Evolutionary conservation across 2,888 invertebrate genomes (phyloP), one percentile per base, ranked within the genome.

Genomic region (Stegana nigrithorax): DNA sequence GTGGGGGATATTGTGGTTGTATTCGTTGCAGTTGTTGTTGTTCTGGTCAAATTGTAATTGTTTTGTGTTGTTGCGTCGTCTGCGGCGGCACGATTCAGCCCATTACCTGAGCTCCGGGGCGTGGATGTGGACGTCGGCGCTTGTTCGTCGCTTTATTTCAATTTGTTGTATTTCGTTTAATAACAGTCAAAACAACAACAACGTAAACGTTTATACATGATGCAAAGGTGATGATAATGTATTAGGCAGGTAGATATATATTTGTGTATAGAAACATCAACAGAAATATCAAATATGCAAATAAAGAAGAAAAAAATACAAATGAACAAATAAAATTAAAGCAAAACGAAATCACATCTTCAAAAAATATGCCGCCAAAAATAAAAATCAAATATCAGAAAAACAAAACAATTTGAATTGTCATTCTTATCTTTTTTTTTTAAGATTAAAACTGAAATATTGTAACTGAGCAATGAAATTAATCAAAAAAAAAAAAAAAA

Each of bases 101-200:
- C 74, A 69, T 69, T 71, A 70, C 71, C 76, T 45, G 77, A 73
- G 70, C 78, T 80, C 67, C 81, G 73, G 63, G 81, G 76, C 67
- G 75, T 75, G 51, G 78, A 80, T 78, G 75, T 61, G 65, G 64
- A 67, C 55, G 72, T 79, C 81, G 75, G 71, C 74, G 73, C 81
- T 83, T 45, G 53, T 71, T 79, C 81, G 75, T 71, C 74, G 73
- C 81, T 83, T 45, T 64, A 36, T 45, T 23, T 47, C n/a, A n/a
- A 72, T 60, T 62, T 66, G 60, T 66, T 58, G 51, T 60, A 25
- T 26, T 50, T 23, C 7, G 12, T 51, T 25, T 64, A 10, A n/a
- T 51, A 21, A 29, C 42, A 55, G 21, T 44, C 63, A 59, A 50
- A 62, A 50, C 66, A 53, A 59, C 57, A 67, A 63, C 60, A 70